Conservation (phyloP, 2,888 invertebrate species). For the Agriopis leucophaearia region DNA sequence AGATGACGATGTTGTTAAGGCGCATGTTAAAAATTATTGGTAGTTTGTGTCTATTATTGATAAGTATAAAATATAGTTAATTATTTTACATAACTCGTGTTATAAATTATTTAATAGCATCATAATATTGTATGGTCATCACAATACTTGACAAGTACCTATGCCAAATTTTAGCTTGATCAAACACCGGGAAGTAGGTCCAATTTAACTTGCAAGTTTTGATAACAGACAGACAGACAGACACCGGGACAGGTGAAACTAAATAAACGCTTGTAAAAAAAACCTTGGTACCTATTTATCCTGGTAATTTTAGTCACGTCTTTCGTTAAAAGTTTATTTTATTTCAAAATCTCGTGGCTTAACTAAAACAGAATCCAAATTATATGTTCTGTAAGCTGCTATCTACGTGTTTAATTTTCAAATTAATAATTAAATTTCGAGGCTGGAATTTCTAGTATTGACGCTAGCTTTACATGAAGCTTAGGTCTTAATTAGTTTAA, state of each 20-base stretch:
- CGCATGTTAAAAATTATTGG: constrained; percentile 71
- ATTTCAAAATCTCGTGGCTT: background rate
- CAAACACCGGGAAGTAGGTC: too few species aligned
- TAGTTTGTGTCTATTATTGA: constrained; percentile 33
- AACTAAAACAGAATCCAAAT: background rate
- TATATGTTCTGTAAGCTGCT: too few species aligned
- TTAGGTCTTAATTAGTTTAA: constrained; percentile 10
- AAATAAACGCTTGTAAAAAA: too few species aligned
- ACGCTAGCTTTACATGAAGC: constrained; percentile 1
- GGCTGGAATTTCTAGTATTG: constrained; percentile 4
- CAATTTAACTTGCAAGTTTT: too few species aligned
- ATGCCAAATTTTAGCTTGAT: too few species aligned
- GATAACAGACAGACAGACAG: too few species aligned
- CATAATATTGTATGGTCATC: too few species aligned
- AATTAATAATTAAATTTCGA: constrained; percentile 14
- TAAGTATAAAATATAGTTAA: background rate
- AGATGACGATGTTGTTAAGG: constrained; percentile 61
- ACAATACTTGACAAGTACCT: too few species aligned
- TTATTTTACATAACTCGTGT: background rate
- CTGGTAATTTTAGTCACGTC: background rate
- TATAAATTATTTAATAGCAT: background rate
- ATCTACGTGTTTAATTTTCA: constrained; percentile 8
- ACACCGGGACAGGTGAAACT: too few species aligned
- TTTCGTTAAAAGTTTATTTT: background rate
- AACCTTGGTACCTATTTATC: too few species aligned